These are phyloP conservation scores for Dendrocincla tyrannina DNA, from an alignment of 2,797 vertebrate genomes.

Conservation along the genomic window DNA sequence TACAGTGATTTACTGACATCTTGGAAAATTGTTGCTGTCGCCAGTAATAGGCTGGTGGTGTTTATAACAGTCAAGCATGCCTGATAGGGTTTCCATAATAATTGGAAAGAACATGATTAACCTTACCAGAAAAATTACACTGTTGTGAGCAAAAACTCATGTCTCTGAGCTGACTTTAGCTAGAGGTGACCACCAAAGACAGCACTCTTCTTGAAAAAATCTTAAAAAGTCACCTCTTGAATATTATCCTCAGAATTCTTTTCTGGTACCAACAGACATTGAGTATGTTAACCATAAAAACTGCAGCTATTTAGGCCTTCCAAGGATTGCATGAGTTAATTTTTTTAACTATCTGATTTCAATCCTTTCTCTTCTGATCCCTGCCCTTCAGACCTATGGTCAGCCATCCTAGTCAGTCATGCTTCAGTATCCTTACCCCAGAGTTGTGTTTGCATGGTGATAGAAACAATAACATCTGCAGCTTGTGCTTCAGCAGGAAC, in stretches of 20 bases:
- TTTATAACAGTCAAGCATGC: conserved; percentile 46
- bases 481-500: not conserved
- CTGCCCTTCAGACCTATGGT: not conserved
- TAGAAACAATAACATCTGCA: not conserved
- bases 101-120: conserved; percentile 18
- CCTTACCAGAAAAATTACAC: conserved; percentile 6
- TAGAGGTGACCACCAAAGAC: not conserved
- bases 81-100: conserved; percentile 43
- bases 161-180: not conserved
- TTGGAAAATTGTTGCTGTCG: conserved; percentile 28
- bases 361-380: not conserved
- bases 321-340: not conserved
- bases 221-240: not conserved
- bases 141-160: not conserved
- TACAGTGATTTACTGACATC: conserved; percentile 27
- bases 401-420: not conserved
- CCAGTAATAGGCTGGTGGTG: conserved; percentile 26
- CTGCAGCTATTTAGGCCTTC: not conserved
- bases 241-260: not conserved
- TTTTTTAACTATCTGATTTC: not conserved
- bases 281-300: not conserved
- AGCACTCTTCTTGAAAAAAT: not conserved
- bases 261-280: not conserved
- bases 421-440: not conserved
- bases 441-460: rapidly evolving